Base-by-base conservation (phyloP, 2,113 vertebrate genomes). In the Larimichthys polyactis region DNA sequence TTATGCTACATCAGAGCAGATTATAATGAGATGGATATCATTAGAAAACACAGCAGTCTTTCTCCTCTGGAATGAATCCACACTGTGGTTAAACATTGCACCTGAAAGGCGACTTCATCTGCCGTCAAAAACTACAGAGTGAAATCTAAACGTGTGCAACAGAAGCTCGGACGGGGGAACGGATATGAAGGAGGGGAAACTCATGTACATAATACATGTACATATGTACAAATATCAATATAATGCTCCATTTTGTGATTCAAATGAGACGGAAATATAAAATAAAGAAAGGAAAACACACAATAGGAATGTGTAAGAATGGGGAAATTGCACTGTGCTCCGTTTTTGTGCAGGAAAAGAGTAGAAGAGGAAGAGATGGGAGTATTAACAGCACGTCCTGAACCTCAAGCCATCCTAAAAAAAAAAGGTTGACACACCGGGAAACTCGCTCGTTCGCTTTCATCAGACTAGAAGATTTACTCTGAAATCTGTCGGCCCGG, bases 261-360 rank as follows among this genome's bases (percentile, higher is more conserved):
- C 59, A 27, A 59, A 68, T 17, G 55, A 57, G 32, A 67, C 32
- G 69, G 62, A 62, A 32, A 49, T 19, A 15, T 65, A 69, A 63
- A 51, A 29, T 27, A 27, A 27, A 2, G 27, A 44, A 32, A 67
- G 11, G 58, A 17, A 75, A 78, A 29, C 27, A 79, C 24, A 66
- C 67, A 58, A 19, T 16, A 76, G 90, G 92, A 94, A 94, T 91
- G 90, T 89, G 65, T 70, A 49, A 59, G 66, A 87, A 78, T 36
- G 65, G 36, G 36, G 48, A 79, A 80, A 87, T 90, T 87, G 82
- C 85, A 90, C 87, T 54, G 76, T 84, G 71, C 83, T 90, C 78
- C 4, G 1, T 63, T 85, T 79, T 82, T 90, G 87, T 87, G 86
- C 82, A 84, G 48, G 63, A 87, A 70, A 83, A 9, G 20, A 84